Percentiles rank a stretch among this genome's conserved stretches.
phyloP scores from a whole-genome alignment of 2,888 invertebrate species.

The Eupithecia pulchellata region DNA sequence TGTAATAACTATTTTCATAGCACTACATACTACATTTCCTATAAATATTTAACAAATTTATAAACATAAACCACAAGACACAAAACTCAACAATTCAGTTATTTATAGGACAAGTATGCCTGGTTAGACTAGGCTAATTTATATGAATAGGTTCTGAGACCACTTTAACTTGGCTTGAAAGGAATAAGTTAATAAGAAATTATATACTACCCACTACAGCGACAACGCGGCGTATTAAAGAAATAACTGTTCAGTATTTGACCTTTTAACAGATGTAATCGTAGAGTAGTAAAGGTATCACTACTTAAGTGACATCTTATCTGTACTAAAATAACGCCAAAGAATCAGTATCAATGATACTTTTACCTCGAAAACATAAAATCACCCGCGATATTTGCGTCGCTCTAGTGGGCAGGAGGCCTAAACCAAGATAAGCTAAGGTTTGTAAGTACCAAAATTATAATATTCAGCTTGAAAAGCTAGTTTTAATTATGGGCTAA shows the following conservation, averaged over 20 bases:
- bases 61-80: background rate
- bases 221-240: background rate
- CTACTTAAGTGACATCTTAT: background rate
- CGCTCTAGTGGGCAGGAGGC: slow-evolving; percentile 25
- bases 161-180: slow-evolving; percentile 27
- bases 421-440: slow-evolving; percentile 31
- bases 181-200: background rate
- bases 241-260: background rate
- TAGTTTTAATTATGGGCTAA: slow-evolving; percentile 73
- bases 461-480: slow-evolving; percentile 67
- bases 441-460: slow-evolving; percentile 42
- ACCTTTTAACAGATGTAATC: background rate
- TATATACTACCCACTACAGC: background rate
- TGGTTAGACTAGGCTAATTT: slow-evolving; percentile 26
- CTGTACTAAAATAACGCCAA: background rate
- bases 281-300: background rate
- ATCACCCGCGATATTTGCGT: background rate
- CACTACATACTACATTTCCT: slow-evolving; percentile 5
- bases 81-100: slow-evolving; percentile 7
- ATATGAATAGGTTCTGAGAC: slow-evolving; percentile 22
- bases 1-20: slow-evolving; percentile 6
- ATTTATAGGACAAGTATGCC: slow-evolving; percentile 8
- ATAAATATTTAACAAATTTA: slow-evolving; percentile 4
- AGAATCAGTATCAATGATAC: background rate
- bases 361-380: background rate